Evolutionary conservation across 2,797 vertebrate species (phyloP).

Genomic region (Phataginus tetradactyla): DNA sequence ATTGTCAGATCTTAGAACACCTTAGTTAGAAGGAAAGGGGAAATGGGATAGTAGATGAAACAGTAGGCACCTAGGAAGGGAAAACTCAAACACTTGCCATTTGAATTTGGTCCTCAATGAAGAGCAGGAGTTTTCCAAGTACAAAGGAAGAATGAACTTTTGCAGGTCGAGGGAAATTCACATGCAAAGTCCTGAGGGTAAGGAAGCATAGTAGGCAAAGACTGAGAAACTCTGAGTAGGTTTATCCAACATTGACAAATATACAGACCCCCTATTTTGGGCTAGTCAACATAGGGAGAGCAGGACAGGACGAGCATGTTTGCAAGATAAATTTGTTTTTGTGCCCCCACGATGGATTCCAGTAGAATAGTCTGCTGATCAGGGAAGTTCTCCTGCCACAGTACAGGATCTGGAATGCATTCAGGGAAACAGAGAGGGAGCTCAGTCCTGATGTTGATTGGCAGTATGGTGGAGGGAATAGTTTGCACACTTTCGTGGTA

Average conservation of each 20-base stretch:
- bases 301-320: background rate
- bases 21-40: background rate
- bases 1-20: background rate
- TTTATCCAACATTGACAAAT: background rate
- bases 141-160: background rate
- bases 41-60: background rate
- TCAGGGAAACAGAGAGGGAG: background rate
- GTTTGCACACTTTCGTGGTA: background rate
- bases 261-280: background rate
- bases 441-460: background rate
- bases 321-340: background rate
- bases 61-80: background rate
- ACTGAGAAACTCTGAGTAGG: background rate
- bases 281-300: background rate
- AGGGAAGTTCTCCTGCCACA: background rate
- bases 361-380: background rate
- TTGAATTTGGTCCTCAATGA: background rate
- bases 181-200: background rate
- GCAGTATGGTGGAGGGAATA: background rate
- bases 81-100: background rate
- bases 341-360: background rate
- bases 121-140: background rate
- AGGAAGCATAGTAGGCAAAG: background rate
- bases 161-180: background rate
- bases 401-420: background rate